Evolutionary conservation across 2,797 vertebrate genomes (phyloP), one percentile per base, ranked within the genome.

Genomic region (Rhyacichthys aspro): DNA sequence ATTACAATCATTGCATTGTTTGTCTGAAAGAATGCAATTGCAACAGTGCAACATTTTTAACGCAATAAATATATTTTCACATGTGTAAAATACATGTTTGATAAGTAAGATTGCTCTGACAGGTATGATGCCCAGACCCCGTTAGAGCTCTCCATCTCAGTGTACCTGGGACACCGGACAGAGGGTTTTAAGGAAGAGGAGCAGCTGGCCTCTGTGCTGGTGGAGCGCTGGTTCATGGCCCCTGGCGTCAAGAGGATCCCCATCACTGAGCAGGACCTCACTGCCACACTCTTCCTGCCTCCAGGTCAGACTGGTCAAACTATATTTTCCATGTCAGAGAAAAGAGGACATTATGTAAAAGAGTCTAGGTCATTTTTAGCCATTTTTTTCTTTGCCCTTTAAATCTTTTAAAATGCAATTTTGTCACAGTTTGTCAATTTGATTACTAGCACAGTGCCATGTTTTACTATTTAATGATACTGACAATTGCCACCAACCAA

Each of bases 251-350:
- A 41, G 39, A 89, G 89, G 52, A 54, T 88, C 41, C 72, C 86
- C 0, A 12, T 92, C 54, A 81, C 67, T 1, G 85, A 89, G 49
- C 19, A 9, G 0, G 66, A 64, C 9, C 65, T 91, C 33, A 83
- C 71, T 10, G 90, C 78, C 0, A 81, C 72, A 1, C 89, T 93
- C 14, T 91, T 90, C 63, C 78, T 91, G 43, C 90, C 91, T 10
- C 16, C 86, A 87, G 91, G 91, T 92, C 76, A 15, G 62, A 82
- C 70, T 2, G 23, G 4, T 28, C 23, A 28, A 28, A 28, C 23
- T 28, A 28, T 6, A 28, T 28, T 28, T 6, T 1, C 23, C 23
- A 28, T 28, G 2, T 2, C 1, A 39, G 38, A 12, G 38, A 3
- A 11, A 39, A 11, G n/a, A n/a, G n/a, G n/a, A n/a, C n/a, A n/a